phyloP scores from a whole-genome alignment of 2,113 vertebrate genomes.

The Zonotrichia leucophrys region DNA sequence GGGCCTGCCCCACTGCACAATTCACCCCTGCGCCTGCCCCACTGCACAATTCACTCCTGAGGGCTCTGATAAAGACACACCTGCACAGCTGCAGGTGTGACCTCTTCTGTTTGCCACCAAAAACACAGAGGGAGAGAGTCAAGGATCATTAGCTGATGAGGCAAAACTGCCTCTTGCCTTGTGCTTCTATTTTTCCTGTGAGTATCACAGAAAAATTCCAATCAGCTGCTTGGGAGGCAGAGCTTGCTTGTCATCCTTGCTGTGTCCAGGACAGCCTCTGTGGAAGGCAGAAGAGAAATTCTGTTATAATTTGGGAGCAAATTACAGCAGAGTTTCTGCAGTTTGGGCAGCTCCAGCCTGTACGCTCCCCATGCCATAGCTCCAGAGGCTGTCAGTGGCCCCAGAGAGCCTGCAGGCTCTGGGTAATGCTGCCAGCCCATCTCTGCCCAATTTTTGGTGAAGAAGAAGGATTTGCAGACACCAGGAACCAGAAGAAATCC shows the following conservation, averaged over 20 bases:
- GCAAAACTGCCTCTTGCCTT: not conserved
- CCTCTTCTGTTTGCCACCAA: slow-evolving; percentile 21
- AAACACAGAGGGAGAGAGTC: slow-evolving; percentile 27
- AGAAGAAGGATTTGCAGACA: not conserved
- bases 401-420: not conserved
- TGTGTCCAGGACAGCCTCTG: not conserved
- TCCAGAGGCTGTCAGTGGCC: not conserved
- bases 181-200: slow-evolving; percentile 2
- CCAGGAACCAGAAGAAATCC: not conserved
- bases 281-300: not conserved
- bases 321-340: not conserved
- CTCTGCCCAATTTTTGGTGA: not conserved
- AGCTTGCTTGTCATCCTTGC: not conserved
- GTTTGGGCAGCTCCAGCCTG: not conserved
- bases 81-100: slow-evolving; percentile 24
- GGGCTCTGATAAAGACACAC: not conserved
- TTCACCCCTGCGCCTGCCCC: not conserved
- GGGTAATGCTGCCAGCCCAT: not conserved
- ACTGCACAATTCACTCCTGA: not conserved
- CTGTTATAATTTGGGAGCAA: not conserved
- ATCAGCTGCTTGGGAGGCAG: not conserved
- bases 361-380: rapidly evolving
- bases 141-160: slow-evolving; percentile 49
- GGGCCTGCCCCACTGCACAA: not conserved
- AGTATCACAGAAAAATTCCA: not conserved